phyloP scores from a whole-genome alignment of 2,888 invertebrate genomes.

The Sisyra nigra region DNA sequence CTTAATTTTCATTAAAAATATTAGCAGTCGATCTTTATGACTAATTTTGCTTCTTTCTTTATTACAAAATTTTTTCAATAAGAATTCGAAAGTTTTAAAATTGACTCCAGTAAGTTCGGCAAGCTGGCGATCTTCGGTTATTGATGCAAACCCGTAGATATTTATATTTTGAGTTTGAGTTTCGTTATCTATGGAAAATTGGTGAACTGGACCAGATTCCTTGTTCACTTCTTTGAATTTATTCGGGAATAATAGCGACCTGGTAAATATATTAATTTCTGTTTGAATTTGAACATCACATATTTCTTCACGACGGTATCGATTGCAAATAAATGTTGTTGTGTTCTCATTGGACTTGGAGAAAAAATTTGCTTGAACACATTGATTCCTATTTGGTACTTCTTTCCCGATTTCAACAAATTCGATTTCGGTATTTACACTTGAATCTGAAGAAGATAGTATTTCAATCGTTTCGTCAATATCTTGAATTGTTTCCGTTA shows the following conservation, averaged over 20 bases:
- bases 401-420: no score
- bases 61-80: conserved; percentile 9
- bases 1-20: conserved; percentile 5
- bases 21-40: conserved; percentile 8
- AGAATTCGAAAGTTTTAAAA: conserved; percentile 10
- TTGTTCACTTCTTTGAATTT: conserved; percentile 3
- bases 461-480: conserved; percentile 4
- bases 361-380: conserved; percentile 9
- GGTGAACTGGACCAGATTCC: conserved; percentile 4
- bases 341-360: neutral
- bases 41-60: conserved; percentile 1
- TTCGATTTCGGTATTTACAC: neutral
- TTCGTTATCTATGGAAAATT: conserved; percentile 1
- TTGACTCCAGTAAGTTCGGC: conserved; percentile 11
- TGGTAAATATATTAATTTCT: conserved; percentile 7
- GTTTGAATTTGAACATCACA: conserved; percentile 10
- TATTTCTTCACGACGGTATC: conserved; percentile 4
- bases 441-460: neutral
- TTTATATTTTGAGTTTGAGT: conserved; percentile 1
- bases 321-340: conserved; percentile 10
- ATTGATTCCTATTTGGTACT: conserved; percentile 7
- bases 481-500: neutral
- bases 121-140: conserved; percentile 10
- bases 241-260: neutral
- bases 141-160: conserved; percentile 9